Evolutionary conservation across 2,113 vertebrate species (phyloP).

Genomic region (Entelurus aequoreus): DNA sequence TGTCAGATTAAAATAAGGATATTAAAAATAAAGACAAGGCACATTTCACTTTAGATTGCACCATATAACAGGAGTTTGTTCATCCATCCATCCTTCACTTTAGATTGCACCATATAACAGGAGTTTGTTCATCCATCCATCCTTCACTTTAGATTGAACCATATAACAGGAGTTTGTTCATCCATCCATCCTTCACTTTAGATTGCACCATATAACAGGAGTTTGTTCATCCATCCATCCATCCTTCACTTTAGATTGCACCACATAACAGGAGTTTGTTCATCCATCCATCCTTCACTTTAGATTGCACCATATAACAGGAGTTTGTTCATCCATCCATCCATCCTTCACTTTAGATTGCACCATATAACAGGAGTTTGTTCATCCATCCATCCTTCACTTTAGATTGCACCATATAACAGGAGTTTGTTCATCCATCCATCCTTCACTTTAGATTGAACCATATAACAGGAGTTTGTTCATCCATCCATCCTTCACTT

Average conservation of each 20-base stretch:
- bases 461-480: background rate
- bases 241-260: background rate
- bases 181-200: background rate
- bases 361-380: background rate
- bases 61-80: background rate
- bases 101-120: background rate
- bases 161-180: background rate
- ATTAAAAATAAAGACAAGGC: conserved; percentile 1
- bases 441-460: background rate
- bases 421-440: too few species aligned
- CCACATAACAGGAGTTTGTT: background rate
- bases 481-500: background rate
- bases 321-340: too few species aligned
- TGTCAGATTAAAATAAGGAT: background rate
- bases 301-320: background rate
- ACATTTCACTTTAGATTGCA: background rate
- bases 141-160: background rate
- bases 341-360: background rate
- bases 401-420: background rate
- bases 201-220: background rate
- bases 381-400: background rate
- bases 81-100: background rate
- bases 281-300: background rate
- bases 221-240: too few species aligned
- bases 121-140: too few species aligned